Evolutionary conservation across 2,113 vertebrate species (phyloP), one percentile per base, ranked within the genome.

Genomic region (Notarius lentiginosus): DNA sequence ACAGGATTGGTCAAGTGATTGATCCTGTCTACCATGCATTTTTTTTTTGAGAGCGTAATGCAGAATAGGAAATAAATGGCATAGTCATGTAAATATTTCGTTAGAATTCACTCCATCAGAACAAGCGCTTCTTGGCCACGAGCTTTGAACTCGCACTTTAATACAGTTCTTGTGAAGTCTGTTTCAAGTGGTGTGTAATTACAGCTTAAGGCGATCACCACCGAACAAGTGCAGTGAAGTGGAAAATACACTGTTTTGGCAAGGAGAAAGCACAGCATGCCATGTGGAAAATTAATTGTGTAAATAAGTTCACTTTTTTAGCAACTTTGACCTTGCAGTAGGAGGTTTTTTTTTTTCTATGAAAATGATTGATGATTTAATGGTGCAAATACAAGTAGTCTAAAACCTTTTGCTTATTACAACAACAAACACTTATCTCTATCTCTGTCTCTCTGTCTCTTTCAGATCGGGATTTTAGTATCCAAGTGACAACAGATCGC

Each of bases 401-500:
- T 51, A 81, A 81, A 58, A 34, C n/a, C 49, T 41, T 66, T n/a
- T 15, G 49, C 24, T 27, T 18, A 8, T 63, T 18, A 60, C 85
- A 86, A 20, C n/a, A 18, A 22, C 10, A 47, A 72, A 58, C 49
- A 14, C 82, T 58, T 30, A 0, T 34, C 53, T 20, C n/a, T 27
- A 1, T 79, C 18, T 58, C 7, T 87, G 56, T 61, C 11, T 84
- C 5, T 85, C 1, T 27, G 30, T 84, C 15, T 27, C 34, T 82
- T 24, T 65, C 53, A 99, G 98, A 99, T 93, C 98, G 96, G 88
- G 97, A 98, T 83, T 99, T 99, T 93, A 96, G 96, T 0, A 97
- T 99, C 70, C 97, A 99, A 47, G 94, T 99, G 94, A 98, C 96
- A 89, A 98, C 97, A 0, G 98, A 99, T 88, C 97, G 97, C 87